Evolutionary conservation across 2,797 vertebrate genomes (phyloP).

Genomic region (Gymnoscopelus braueri): DNA sequence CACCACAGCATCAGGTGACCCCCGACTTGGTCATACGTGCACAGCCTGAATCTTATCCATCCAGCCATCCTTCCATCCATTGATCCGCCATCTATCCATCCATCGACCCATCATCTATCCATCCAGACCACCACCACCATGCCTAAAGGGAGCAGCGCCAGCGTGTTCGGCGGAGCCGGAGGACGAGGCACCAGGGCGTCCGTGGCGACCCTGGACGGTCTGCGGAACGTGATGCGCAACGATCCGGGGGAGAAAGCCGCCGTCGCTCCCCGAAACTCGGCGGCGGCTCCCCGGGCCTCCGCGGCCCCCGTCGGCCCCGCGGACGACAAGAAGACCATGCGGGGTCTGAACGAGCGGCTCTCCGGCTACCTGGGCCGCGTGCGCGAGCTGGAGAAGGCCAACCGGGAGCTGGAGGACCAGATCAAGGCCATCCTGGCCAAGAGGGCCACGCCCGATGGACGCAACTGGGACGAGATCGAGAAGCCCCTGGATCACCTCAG

Average conservation of each 20-base stretch:
- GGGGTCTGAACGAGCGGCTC: constrained; percentile 78
- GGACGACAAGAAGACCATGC: constrained; percentile 75
- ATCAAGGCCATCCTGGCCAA: constrained; percentile 71
- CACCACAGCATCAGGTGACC: constrained; percentile 26
- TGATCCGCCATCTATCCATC: not conserved
- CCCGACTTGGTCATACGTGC: too few species aligned
- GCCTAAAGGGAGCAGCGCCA: constrained; percentile 55
- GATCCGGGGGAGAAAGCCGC: constrained; percentile 47
- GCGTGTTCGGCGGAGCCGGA: constrained; percentile 73
- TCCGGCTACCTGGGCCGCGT: constrained; percentile 72
- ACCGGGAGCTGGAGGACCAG: constrained; percentile 64
- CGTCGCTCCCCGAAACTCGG: fast-evolving
- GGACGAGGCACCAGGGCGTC: constrained; percentile 63
- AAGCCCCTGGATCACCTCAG: constrained; percentile 73
- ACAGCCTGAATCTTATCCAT: not conserved
- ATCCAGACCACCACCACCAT: constrained; percentile 24
- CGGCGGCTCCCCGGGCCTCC: not conserved
- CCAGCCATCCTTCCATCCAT: not conserved
- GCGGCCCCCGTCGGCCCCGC: not conserved
- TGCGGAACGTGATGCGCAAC: constrained; percentile 64
- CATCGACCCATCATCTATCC: not conserved
- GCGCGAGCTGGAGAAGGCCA: constrained; percentile 71
- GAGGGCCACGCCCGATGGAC: constrained; percentile 52
- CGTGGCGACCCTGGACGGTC: constrained; percentile 62
- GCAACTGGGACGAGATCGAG: constrained; percentile 79